Base-by-base conservation (phyloP, 2,888 invertebrate species). In the Bembecia ichneumoniformis region DNA sequence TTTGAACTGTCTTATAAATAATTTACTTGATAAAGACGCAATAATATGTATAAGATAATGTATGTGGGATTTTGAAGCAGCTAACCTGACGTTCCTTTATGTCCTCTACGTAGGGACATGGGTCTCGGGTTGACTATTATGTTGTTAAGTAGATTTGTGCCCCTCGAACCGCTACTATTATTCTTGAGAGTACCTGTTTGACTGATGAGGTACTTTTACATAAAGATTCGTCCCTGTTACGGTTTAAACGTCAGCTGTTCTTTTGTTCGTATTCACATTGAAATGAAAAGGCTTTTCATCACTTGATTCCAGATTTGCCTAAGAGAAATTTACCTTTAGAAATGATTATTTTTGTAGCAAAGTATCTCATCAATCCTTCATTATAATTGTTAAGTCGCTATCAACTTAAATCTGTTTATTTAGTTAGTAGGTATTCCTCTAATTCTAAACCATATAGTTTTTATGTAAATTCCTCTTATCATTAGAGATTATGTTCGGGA, bases 1-100 rank as follows among this genome's bases (percentile, higher is more conserved):
- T 13, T 40, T 40, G 7, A 13, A 40, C 36, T 20, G 20, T 20
- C 20, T 20, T 20, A 40, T 40, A 40, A 28, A 40, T 14, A 11
- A 40, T 10, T 36, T 10, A 36, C 13, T 40, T 68, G 64, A 63
- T 66, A 70, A 70, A 69, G 64, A 61, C 55, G 59, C 54, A 54
- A 55, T 58, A 71, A 72, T 74, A 75, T 75, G 78, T 66, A 71
- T 63, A 50, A 64, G 56, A 58, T 71, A 68, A 71, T 69, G 59
- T 67, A 68, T 70, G 67, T 65, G 71, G 60, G 71, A 74, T 73
- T 70, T 58, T 68, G 63, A 71, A 66, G 28, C 59, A n/a, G 67
- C 59, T 64, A 68, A 74, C 75, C 75, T 74, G 78, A 40, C 47
- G 45, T 40, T 60, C 63, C 64, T 64, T 71, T 78, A 72, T 71